Evolutionary conservation across 2,113 vertebrate species (phyloP).

Genomic region (Gambusia affinis): DNA sequence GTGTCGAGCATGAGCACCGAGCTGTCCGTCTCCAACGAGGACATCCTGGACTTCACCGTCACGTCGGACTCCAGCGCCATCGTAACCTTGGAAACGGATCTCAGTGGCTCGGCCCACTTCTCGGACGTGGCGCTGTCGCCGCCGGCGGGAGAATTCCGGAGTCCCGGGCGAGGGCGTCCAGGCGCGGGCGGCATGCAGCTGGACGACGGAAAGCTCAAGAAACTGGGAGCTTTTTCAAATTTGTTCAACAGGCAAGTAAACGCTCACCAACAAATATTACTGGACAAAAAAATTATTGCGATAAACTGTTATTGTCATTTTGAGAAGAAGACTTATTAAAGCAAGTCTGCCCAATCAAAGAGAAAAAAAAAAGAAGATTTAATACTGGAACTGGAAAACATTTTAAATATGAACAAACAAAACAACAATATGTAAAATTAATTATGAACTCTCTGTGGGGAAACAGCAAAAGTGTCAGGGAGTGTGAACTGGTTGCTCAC

Average conservation of each 20-base stretch:
- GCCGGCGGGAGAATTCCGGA: slow-evolving; percentile 49
- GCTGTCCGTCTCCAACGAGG: slow-evolving; percentile 90
- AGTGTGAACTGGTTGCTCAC: no score
- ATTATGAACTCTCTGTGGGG: no score
- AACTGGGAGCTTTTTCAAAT: slow-evolving; percentile 82
- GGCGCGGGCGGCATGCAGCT: slow-evolving; percentile 25
- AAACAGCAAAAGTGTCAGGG: no score
- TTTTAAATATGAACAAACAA: no score
- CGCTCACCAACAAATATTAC: no score
- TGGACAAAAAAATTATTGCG: no score
- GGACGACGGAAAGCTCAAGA: slow-evolving; percentile 78
- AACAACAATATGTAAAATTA: no score
- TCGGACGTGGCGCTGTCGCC: slow-evolving; percentile 83
- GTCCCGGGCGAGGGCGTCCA: slow-evolving; percentile 35
- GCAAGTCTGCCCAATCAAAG: no score
- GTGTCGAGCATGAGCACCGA: slow-evolving; percentile 93
- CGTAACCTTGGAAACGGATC: slow-evolving; percentile 87
- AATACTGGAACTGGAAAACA: no score
- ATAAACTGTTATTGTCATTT: no score
- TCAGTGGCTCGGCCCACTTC: slow-evolving; percentile 71
- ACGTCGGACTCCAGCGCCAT: slow-evolving; percentile 92
- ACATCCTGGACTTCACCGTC: slow-evolving; percentile 89
- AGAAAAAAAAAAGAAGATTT: no score
- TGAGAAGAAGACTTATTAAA: no score
- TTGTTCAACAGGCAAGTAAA: slow-evolving; percentile 86